Base-by-base conservation (phyloP, 2,113 vertebrate genomes). In the Microcebus tavaratra region DNA sequence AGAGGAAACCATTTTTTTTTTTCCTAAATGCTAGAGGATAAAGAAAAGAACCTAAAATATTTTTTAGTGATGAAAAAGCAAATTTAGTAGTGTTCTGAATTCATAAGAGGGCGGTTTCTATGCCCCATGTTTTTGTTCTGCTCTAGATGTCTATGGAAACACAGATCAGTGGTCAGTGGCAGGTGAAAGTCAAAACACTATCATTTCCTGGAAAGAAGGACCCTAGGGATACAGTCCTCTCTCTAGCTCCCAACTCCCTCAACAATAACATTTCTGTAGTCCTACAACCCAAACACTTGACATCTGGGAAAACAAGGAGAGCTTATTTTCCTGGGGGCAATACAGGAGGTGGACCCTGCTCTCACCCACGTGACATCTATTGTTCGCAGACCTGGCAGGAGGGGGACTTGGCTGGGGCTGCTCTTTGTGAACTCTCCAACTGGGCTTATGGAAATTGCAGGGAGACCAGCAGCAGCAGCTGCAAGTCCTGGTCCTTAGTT, bases 281-380 rank as follows among this genome's bases (percentile, higher is more conserved):
- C 72, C 73, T 45, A 45, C 42, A 91, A 70, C n/a, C 72, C 89
- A 85, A 53, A 79, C 78, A 34, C 34, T 80, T 12, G 45, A 39
- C 95, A 95, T 93, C 95, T 95, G 93, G 95, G 79, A 93, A 96
- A 96, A 92, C 91, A 80, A 72, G 72, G 29, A 57, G 48, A 78
- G 48, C 50, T 72, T 76, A 14, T 90, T 88, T 88, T 55, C 86
- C 65, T 45, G 42, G 25, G 31, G 68, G 29, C 25, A 17, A 18
- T 25, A 9, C 23, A 12, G 78, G 94, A 89, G 95, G n/a, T 27
- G 23, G 65, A 59, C 36, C 36, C 61, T 55, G 4, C 57, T 45
- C 18, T 36, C 59, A 53, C 48, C 80, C 81, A 65, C 2, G 10
- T 70, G 72, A 23, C 3, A 11, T 23, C 95, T 48, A 63, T 97